These are phyloP conservation scores for Azorinus chamasolen DNA, from an alignment of 2,888 invertebrate species.

Conservation along the genomic window DNA sequence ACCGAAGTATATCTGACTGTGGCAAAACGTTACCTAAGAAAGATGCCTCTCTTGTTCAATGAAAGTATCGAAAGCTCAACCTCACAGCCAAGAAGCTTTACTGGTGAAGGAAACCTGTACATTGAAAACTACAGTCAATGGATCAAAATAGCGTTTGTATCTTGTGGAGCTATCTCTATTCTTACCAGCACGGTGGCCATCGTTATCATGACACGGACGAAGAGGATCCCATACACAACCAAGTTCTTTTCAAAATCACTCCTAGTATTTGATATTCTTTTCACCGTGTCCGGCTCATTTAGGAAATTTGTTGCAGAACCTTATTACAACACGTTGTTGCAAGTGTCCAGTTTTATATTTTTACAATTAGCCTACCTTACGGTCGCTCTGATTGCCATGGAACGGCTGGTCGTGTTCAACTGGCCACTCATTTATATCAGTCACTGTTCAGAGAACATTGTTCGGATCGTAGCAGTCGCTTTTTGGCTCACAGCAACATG, in stretches of 20 bases:
- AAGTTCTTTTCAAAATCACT: slow-evolving; percentile 13
- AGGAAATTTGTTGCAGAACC: slow-evolving; percentile 22
- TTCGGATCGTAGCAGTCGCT: background rate
- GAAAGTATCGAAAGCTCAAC: too few species aligned
- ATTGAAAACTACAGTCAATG: background rate
- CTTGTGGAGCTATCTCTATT: background rate
- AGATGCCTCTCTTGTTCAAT: too few species aligned
- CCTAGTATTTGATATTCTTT: slow-evolving; percentile 9
- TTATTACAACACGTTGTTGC: background rate
- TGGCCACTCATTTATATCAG: slow-evolving; percentile 1
- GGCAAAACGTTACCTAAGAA: too few species aligned
- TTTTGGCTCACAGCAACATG: slow-evolving; percentile 5
- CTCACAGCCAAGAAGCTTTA: too few species aligned
- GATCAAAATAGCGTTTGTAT: background rate
- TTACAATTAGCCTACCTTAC: background rate
- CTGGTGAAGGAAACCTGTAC: too few species aligned
- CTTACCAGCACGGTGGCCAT: slow-evolving; percentile 12
- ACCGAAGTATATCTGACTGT: too few species aligned
- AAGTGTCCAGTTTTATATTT: background rate
- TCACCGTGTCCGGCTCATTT: slow-evolving; percentile 5
- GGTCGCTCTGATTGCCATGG: slow-evolving; percentile 15
- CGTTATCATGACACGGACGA: background rate
- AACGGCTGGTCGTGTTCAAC: slow-evolving; percentile 17
- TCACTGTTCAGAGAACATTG: background rate
- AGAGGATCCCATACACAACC: slow-evolving; percentile 17